Percentiles rank a stretch among this genome's conserved stretches.
phyloP scores from a whole-genome alignment of 2,888 invertebrate genomes.

The Ormyrus rosae region DNA sequence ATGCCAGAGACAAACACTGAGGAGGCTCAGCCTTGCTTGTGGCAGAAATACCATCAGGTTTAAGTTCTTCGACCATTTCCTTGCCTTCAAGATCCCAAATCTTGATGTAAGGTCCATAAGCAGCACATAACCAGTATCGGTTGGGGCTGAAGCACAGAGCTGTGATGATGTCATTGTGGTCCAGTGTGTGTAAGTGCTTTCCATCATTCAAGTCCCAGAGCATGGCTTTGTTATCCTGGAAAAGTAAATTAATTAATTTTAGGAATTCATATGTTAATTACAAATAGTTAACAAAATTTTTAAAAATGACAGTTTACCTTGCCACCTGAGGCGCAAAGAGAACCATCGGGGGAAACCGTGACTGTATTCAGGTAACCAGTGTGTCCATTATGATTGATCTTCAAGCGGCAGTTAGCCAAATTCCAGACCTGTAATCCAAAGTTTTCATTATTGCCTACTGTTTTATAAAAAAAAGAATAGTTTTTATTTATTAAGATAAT shows the following conservation, averaged over 20 bases:
- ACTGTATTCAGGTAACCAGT: slow-evolving; percentile 98
- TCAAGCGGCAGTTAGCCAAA: slow-evolving; percentile 97
- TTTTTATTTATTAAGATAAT: slow-evolving; percentile 6
- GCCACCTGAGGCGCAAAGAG: slow-evolving; percentile 99
- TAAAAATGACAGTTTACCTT: slow-evolving; percentile 78
- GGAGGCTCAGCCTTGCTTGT: slow-evolving; percentile 92
- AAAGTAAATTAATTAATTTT: slow-evolving; percentile 46
- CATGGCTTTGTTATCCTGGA: slow-evolving; percentile 97
- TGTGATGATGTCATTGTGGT: slow-evolving; percentile 98
- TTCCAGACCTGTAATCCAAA: slow-evolving; percentile 89
- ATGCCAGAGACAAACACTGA: slow-evolving; percentile 96
- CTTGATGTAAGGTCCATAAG: slow-evolving; percentile 98
- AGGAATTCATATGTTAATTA: background rate
- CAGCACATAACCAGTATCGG: slow-evolving; percentile 99
- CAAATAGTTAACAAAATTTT: slow-evolving; percentile 26
- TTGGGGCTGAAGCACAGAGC: slow-evolving; percentile 99
- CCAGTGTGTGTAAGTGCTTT: slow-evolving; percentile 98
- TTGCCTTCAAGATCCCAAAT: slow-evolving; percentile 99
- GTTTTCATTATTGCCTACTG: no score
- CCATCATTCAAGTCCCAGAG: slow-evolving; percentile 99
- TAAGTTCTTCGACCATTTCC: slow-evolving; percentile 98
- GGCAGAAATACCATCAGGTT: slow-evolving; percentile 93
- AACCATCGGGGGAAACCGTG: slow-evolving; percentile 99
- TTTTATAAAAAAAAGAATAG: background rate
- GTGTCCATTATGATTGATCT: slow-evolving; percentile 98